A percentile compares a stretch with the other conserved stretches of the same genome.
These are phyloP conservation scores for Agonopterix subpropinquella DNA, from an alignment of 2,888 invertebrate species.

Conservation along the genomic window DNA sequence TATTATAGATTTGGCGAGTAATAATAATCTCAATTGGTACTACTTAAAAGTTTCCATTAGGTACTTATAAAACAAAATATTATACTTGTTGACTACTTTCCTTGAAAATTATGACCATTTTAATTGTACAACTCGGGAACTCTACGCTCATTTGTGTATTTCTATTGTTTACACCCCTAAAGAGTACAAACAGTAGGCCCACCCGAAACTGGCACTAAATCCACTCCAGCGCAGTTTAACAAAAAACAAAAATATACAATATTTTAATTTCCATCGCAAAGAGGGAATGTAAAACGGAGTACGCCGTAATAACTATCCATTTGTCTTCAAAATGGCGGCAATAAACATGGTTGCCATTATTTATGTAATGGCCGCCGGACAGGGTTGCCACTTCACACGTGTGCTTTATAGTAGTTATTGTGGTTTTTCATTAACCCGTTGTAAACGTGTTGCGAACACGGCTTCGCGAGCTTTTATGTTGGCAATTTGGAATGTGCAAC, in stretches of 20 bases:
- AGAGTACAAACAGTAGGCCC: neutral
- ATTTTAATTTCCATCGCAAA: constrained; percentile 70
- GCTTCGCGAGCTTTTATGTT: constrained; percentile 5
- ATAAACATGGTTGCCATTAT: constrained; percentile 72
- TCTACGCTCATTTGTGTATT: too few species aligned
- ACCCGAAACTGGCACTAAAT: constrained; percentile 24
- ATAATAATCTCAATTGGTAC: too few species aligned
- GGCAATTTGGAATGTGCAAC: neutral
- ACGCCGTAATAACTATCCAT: constrained; percentile 73
- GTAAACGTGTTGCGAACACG: constrained; percentile 31
- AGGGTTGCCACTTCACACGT: constrained; percentile 68
- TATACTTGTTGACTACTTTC: too few species aligned
- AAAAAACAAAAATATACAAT: constrained; percentile 67
- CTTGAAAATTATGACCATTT: too few species aligned
- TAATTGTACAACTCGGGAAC: too few species aligned
- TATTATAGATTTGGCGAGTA: too few species aligned
- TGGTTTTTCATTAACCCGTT: constrained; percentile 64
- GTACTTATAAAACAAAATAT: too few species aligned
- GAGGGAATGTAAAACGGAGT: constrained; percentile 68
- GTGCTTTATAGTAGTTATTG: constrained; percentile 64
- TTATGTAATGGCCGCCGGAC: constrained; percentile 69
- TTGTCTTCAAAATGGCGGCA: constrained; percentile 75
- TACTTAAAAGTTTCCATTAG: too few species aligned
- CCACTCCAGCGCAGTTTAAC: constrained; percentile 66
- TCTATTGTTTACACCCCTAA: too few species aligned